Percentiles rank a stretch among this genome's conserved stretches.
Evolutionary conservation across 23 tunicate species (phyloP).

Genomic region (Pegea sp.): DNA sequence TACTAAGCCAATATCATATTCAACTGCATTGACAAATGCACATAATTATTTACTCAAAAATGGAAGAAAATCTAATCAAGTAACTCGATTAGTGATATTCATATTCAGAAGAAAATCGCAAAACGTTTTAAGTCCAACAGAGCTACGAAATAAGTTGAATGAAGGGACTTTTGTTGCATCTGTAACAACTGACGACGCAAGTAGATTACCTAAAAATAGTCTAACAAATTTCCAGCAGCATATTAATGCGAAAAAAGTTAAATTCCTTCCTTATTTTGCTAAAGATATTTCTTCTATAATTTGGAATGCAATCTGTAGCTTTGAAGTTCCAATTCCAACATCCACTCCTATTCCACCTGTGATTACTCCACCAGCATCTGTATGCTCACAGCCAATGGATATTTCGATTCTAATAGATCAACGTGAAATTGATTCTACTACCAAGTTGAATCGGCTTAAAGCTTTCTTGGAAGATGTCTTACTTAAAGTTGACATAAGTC

Average conservation of each 20-base stretch:
- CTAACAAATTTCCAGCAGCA: too few relatives aligned
- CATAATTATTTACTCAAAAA: neutral
- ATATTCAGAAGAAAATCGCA: neutral
- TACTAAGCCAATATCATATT: neutral
- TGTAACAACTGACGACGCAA: neutral
- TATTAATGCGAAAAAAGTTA: too few relatives aligned
- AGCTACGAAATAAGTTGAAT: neutral
- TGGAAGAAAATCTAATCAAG: constrained; percentile 4
- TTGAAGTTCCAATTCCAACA: neutral
- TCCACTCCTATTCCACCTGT: neutral
- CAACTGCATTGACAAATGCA: neutral
- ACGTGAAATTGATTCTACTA: neutral
- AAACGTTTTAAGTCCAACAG: neutral
- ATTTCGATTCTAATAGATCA: neutral
- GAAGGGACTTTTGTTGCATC: neutral
- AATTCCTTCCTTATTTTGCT: neutral
- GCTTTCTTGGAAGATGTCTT: neutral
- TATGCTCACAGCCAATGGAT: neutral
- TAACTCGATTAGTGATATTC: neutral
- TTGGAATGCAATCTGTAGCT: neutral
- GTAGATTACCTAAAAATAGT: too few relatives aligned
- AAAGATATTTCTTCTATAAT: neutral
- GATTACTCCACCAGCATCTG: neutral
- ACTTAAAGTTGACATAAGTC: neutral
- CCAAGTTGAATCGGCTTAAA: neutral